Evolutionary conservation across 1,140 invertebrate genomes (phyloP), one percentile per base, ranked within the genome.

Genomic region (Nomia melanderi): DNA sequence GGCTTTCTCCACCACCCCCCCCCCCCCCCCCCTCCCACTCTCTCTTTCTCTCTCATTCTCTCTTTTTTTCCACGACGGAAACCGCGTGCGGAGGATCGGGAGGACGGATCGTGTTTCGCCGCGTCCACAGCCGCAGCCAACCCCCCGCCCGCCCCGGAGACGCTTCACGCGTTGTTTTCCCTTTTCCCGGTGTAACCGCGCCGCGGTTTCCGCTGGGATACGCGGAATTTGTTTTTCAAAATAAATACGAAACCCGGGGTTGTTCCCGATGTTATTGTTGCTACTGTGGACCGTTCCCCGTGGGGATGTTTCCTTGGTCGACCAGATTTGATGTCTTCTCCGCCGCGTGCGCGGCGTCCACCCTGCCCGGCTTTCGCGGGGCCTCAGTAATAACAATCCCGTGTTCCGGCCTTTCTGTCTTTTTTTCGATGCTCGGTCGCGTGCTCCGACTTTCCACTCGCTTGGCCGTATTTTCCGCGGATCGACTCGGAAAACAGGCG

Each of bases 41-140:
- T n/a, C n/a, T n/a, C n/a, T n/a, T n/a, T n/a, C n/a, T n/a, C n/a
- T n/a, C n/a, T n/a, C n/a, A n/a, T n/a, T n/a, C n/a, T n/a, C n/a
- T n/a, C n/a, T n/a, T n/a, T 65, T 36, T 76, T 82, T 83, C 82
- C 79, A 83, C 64, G 72, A 74, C 39, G 56, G 29, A 39, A 50
- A 67, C 63, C 27, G 5, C 41, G 41, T 17, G 12, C 41, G 14
- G 41, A 14, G 39, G 39, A 0, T 11, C 39, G 59, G 54, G 60
- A 73, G 69, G n/a, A n/a, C 44, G 79, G 82, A 90, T 90, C 86
- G 79, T 85, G 82, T 89, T 89, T 90, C 88, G 74, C 20, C 47
- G 27, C 20, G n/a, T 59, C 44, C 62, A 53, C 23, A 25, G 33
- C 14, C 12, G 4, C 27, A 20, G 54, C 0, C 59, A 39, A 17